Conservation (phyloP, 2,797 vertebrate genomes). For the Schizothorax lantsangensis region DNA sequence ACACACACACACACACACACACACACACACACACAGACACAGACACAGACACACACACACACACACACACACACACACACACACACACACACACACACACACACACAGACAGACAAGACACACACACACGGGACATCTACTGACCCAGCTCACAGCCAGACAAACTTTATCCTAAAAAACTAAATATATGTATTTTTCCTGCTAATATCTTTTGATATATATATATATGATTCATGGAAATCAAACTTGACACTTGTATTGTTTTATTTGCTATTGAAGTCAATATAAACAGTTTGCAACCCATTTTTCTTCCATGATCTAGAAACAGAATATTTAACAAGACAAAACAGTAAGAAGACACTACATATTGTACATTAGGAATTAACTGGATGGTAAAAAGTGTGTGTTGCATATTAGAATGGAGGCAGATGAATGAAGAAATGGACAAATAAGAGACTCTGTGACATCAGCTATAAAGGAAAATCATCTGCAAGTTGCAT, state of each 20-base stretch:
- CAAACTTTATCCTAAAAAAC: background rate
- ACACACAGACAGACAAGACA: too few species aligned
- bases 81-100: background rate
- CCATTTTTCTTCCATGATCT: background rate
- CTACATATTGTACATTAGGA: background rate
- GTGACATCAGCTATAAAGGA: background rate
- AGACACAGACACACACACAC: too few species aligned
- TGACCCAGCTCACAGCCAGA: background rate
- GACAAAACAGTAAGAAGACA: background rate
- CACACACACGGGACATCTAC: background rate
- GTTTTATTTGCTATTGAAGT: background rate
- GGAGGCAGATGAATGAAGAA: background rate
- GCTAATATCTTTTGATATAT: background rate
- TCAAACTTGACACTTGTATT: background rate
- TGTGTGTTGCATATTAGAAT: background rate
- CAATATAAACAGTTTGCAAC: background rate
- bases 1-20: too few species aligned
- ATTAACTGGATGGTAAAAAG: background rate
- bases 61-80: too few species aligned
- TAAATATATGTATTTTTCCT: background rate
- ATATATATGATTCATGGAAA: background rate
- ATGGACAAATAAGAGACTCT: background rate
- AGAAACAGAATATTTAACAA: background rate
- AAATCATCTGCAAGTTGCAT: background rate
- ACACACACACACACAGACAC: too few species aligned